These are phyloP conservation scores for Calyptomena viridis DNA, from an alignment of 2,113 vertebrate genomes.

Conservation along the genomic window DNA sequence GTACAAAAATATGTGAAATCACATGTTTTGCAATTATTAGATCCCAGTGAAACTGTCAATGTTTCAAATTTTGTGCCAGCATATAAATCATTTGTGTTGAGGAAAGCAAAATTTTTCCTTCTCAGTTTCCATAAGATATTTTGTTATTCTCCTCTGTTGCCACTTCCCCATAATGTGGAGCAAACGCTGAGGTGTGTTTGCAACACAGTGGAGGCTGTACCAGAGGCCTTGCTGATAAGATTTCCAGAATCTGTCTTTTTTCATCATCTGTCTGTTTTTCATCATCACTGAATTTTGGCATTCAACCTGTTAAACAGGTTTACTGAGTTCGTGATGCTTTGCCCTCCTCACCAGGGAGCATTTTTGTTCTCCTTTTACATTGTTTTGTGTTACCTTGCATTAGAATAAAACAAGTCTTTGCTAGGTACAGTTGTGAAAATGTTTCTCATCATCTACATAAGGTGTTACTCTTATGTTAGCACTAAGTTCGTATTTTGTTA, in stretches of 20 bases:
- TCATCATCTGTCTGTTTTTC: neutral
- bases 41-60: neutral
- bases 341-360: neutral
- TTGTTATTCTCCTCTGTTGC: neutral
- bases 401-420: neutral
- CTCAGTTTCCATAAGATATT: neutral
- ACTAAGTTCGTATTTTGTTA: rapidly evolving
- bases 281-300: neutral
- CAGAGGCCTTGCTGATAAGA: neutral
- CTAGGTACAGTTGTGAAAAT: neutral
- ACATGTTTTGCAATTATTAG: neutral
- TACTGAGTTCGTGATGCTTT: neutral
- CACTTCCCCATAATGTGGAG: neutral
- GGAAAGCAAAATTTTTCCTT: neutral
- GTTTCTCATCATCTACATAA: neutral
- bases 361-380: neutral
- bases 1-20: neutral
- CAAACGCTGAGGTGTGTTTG: neutral
- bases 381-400: too few species aligned
- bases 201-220: neutral
- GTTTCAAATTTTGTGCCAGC: neutral
- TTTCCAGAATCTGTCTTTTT: neutral
- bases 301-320: neutral
- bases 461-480: neutral
- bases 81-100: neutral